Conservation (phyloP, 2,113 vertebrate species). For the Alethe castanea region DNA sequence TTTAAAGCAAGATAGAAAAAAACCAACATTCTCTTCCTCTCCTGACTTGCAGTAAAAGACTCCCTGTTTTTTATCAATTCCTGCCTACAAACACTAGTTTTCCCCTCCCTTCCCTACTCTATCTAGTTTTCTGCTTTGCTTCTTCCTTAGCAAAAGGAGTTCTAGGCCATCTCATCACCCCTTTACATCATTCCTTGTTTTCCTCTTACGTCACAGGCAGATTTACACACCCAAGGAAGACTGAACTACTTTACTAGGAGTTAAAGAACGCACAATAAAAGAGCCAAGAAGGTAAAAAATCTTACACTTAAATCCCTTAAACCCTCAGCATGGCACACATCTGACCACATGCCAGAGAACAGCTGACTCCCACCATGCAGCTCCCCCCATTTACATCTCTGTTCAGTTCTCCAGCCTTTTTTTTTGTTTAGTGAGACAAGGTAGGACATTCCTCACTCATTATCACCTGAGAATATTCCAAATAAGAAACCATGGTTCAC, state of each 20-base stretch:
- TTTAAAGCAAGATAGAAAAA: neutral
- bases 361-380: neutral
- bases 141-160: neutral
- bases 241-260: neutral
- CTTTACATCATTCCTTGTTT: neutral
- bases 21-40: accelerated
- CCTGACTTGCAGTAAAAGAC: neutral
- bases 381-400: neutral
- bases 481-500: neutral
- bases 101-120: neutral
- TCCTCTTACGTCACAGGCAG: neutral
- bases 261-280: neutral
- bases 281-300: neutral
- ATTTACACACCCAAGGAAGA: neutral
- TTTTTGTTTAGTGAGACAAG: neutral
- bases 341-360: neutral
- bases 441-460: neutral
- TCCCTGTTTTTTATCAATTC: neutral
- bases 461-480: neutral
- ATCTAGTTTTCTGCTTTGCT: neutral
- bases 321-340: neutral
- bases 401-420: neutral
- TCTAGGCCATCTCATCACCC: neutral
- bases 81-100: neutral
- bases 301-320: neutral